phyloP scores from a whole-genome alignment of 2,888 invertebrate species.

The Leistus spinibarbis region DNA sequence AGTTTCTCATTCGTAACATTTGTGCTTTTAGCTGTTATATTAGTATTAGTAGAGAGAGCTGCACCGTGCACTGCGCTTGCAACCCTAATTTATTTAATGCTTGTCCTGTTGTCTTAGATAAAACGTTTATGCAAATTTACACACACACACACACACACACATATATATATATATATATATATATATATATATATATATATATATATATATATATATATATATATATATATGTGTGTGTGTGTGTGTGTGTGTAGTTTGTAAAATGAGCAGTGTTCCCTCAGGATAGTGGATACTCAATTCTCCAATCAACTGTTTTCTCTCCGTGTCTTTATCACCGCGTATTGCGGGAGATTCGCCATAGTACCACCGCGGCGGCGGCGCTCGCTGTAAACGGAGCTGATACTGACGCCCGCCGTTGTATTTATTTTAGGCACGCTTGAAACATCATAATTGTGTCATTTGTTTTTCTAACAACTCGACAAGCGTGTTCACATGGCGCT shows the following conservation, averaged over 20 bases:
- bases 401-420: not conserved
- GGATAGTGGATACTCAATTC: not conserved
- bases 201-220: too few relatives aligned
- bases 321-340: too few relatives aligned
- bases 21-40: not conserved
- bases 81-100: not conserved
- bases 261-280: not conserved
- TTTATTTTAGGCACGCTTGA: conserved; percentile 7
- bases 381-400: not conserved
- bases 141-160: too few relatives aligned
- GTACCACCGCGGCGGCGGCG: not conserved
- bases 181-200: too few relatives aligned
- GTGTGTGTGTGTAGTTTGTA: not conserved
- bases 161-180: too few relatives aligned
- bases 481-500: not conserved
- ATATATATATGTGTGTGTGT: too few relatives aligned
- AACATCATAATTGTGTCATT: conserved; percentile 3
- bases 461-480: conserved; percentile 4
- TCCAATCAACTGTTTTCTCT: not conserved
- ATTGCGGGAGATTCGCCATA: too few relatives aligned
- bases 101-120: not conserved
- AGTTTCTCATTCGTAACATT: not conserved
- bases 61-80: not conserved
- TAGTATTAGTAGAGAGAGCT: not conserved
- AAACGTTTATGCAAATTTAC: not conserved